These are phyloP conservation scores for Harpagus bidentatus DNA, from an alignment of 2,113 vertebrate genomes.

Conservation along the genomic window DNA sequence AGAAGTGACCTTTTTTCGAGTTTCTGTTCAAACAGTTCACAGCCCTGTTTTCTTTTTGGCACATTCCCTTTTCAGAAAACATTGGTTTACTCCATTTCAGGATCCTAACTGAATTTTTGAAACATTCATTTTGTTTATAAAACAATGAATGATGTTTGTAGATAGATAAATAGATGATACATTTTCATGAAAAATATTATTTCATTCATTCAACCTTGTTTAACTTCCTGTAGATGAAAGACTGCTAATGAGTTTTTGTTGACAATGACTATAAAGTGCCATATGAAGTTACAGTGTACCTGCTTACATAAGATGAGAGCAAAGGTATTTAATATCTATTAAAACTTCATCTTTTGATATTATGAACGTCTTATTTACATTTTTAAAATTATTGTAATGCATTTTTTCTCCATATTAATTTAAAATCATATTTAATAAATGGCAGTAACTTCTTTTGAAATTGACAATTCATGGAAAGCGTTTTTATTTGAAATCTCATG, in stretches of 20 bases:
- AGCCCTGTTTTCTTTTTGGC: not conserved
- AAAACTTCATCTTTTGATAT: not conserved
- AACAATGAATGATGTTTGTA: not conserved
- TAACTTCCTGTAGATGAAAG: not conserved
- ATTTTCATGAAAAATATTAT: not conserved
- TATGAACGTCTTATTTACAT: not conserved
- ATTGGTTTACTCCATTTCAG: not conserved
- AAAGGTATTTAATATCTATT: not conserved
- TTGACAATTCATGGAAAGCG: not conserved
- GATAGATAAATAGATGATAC: not conserved
- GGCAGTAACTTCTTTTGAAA: not conserved
- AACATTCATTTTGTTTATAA: not conserved
- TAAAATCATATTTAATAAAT: not conserved
- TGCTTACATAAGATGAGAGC: not conserved
- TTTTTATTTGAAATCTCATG: not conserved
- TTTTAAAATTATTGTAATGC: not conserved
- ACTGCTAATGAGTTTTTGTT: not conserved
- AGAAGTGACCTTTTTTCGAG: not conserved
- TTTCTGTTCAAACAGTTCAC: not conserved
- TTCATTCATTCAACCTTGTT: not conserved
- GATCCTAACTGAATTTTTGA: not conserved
- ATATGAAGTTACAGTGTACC: not conserved
- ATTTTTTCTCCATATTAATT: not conserved
- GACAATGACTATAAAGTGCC: not conserved
- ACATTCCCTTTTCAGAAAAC: not conserved